phyloP scores from a whole-genome alignment of 2,797 vertebrate genomes.

The Morus bassanus region DNA sequence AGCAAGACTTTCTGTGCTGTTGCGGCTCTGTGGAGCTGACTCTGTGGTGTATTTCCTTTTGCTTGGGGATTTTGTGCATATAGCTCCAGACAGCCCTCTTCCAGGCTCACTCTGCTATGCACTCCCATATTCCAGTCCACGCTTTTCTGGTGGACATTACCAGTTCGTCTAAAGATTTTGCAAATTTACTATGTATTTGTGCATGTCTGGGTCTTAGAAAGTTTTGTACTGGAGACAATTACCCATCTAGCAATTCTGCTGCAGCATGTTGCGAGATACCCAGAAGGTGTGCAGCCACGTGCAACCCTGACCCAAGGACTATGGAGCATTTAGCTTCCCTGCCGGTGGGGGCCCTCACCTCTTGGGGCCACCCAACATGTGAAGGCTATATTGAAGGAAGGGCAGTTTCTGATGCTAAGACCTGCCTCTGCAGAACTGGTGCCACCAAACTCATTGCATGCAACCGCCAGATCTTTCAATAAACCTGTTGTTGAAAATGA shows the following conservation, averaged over 20 bases:
- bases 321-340: background rate
- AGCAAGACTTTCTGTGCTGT: background rate
- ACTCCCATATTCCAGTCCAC: fast-evolving
- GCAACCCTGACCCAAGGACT: fast-evolving
- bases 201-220: background rate
- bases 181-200: background rate
- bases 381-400: background rate
- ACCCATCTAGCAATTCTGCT: no score
- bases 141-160: background rate
- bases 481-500: background rate
- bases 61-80: background rate
- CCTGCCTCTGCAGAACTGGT: fast-evolving
- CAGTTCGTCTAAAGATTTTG: background rate
- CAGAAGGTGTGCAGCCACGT: background rate
- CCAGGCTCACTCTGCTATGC: background rate
- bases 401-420: background rate
- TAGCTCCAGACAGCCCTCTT: background rate
- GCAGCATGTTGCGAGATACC: fast-evolving
- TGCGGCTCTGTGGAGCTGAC: background rate
- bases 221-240: background rate
- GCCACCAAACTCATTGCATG: background rate
- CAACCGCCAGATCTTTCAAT: background rate
- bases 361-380: fast-evolving
- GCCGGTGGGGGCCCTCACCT: fast-evolving
- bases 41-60: background rate